Evolutionary conservation across 2,113 vertebrate genomes (phyloP).

Genomic region (Engystomops pustulosus): DNA sequence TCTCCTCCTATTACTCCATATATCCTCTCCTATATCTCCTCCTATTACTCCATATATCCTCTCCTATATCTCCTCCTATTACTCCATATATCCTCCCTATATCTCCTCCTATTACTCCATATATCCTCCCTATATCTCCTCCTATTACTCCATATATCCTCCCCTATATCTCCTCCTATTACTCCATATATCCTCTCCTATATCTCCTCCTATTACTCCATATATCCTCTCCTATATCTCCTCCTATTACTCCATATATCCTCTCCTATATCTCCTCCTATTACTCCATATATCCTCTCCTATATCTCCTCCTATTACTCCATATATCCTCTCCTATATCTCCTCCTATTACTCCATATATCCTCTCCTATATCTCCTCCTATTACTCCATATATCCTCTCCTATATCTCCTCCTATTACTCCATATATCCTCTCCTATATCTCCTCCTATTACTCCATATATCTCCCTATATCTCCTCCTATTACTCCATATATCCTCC

Average conservation of each 20-base stretch:
- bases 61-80: not conserved
- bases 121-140: too few species aligned
- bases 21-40: not conserved
- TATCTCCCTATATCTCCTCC: not conserved
- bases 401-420: not conserved
- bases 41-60: not conserved
- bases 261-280: slow-evolving; percentile 6
- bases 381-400: not conserved
- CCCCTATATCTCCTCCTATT: too few species aligned
- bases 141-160: too few species aligned
- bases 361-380: slow-evolving; percentile 2
- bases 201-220: not conserved
- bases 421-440: not conserved
- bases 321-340: not conserved
- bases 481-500: too few species aligned
- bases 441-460: slow-evolving; percentile 3
- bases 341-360: not conserved
- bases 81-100: too few species aligned
- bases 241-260: not conserved
- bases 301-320: not conserved
- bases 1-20: not conserved
- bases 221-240: not conserved
- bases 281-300: not conserved
- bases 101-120: too few species aligned
- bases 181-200: not conserved